A percentile compares a stretch with the other conserved stretches of the same genome.
Conservation (phyloP, 2,113 vertebrate species). For the Arothron firmamentum region DNA sequence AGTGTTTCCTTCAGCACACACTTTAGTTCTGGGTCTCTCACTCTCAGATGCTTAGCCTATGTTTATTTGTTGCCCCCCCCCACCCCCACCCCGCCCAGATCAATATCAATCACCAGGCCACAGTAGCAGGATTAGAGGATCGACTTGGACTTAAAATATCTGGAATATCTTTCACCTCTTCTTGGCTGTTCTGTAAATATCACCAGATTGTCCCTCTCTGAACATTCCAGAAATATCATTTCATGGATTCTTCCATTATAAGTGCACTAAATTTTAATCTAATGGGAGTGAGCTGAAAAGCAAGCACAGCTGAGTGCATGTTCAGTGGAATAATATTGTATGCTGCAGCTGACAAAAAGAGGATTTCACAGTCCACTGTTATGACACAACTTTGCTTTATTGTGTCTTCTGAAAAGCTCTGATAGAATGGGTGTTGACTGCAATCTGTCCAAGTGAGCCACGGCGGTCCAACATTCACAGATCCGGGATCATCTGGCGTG, state of each 20-base stretch:
- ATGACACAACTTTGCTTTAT: constrained; percentile 35
- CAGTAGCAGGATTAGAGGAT: constrained; percentile 43
- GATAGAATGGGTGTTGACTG: constrained; percentile 40
- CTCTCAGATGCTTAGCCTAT: constrained; percentile 13
- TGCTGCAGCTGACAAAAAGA: constrained; percentile 35
- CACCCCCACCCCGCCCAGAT: no score
- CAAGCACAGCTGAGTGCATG: neutral
- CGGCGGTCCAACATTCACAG: constrained; percentile 1
- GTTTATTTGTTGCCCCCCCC: constrained; percentile 38
- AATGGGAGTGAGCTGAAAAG: constrained; percentile 5
- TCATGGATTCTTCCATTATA: constrained; percentile 4
- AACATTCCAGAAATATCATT: constrained; percentile 11
- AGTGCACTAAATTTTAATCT: constrained; percentile 6
- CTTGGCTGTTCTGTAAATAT: constrained; percentile 2
- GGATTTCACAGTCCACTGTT: constrained; percentile 52
- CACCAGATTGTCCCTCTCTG: constrained; percentile 17
- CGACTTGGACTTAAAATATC: constrained; percentile 53
- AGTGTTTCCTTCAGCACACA: constrained; percentile 12
- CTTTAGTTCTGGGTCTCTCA: constrained; percentile 5
- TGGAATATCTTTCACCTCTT: constrained; percentile 25
- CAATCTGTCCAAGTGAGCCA: constrained; percentile 13
- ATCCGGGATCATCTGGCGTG: neutral
- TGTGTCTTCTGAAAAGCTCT: constrained; percentile 41
- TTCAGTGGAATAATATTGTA: neutral
- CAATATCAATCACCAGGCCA: constrained; percentile 62